A percentile compares a stretch with the other conserved stretches of the same genome.
phyloP scores from a whole-genome alignment of 2,797 vertebrate species.

The Tympanoctomys barrerae region DNA sequence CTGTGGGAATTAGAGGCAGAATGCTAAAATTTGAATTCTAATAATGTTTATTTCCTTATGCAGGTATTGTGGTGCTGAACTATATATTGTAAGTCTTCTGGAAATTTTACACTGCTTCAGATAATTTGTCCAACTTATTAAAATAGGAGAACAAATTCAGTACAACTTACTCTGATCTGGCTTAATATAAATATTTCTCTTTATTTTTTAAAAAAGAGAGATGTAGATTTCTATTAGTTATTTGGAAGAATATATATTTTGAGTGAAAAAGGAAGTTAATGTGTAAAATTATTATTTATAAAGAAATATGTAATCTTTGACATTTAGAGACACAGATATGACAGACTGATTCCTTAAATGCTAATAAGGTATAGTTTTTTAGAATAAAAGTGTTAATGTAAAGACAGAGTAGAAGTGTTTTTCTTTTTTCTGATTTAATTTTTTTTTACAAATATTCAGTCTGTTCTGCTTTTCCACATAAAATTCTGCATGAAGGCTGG shows the following conservation, averaged over 20 bases:
- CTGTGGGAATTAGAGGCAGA: not conserved
- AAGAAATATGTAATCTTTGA: not conserved
- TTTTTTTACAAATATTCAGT: not conserved
- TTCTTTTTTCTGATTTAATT: not conserved
- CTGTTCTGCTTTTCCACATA: not conserved
- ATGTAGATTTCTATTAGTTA: not conserved
- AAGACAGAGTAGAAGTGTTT: not conserved
- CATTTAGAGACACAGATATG: not conserved
- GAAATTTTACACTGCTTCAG: not conserved
- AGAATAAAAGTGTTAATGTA: not conserved
- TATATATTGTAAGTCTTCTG: not conserved
- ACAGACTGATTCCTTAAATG: not conserved
- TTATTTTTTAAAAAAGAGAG: not conserved
- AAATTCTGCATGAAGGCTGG: not conserved
- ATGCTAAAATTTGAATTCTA: not conserved
- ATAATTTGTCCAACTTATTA: not conserved
- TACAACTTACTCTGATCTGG: not conserved
- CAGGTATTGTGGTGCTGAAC: not conserved
- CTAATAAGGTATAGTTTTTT: not conserved
- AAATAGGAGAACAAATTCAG: not conserved
- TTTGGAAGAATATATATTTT: not conserved
- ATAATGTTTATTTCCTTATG: not conserved
- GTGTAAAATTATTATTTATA: not conserved
- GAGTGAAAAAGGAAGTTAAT: conserved; percentile 14
- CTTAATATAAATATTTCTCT: not conserved